Conservation (phyloP, 1,140 invertebrate genomes). For the Platorchestia sp. region DNA sequence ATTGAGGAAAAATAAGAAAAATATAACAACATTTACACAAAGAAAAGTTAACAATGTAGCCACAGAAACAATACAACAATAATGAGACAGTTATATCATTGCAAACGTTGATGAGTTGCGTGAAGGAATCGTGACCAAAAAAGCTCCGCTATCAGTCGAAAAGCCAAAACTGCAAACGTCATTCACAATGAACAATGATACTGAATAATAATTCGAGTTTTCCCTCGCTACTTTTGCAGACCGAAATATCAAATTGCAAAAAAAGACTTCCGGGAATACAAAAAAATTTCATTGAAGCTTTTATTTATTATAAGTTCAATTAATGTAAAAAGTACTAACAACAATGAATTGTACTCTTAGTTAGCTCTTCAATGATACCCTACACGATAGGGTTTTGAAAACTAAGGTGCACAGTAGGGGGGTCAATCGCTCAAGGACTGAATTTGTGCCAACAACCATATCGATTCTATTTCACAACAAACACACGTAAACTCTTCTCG, state of each 20-base stretch:
- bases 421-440: slow-evolving; percentile 68
- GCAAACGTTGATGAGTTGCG: slow-evolving; percentile 15
- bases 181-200: background rate
- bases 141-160: slow-evolving; percentile 24
- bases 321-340: background rate
- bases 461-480: slow-evolving; percentile 69
- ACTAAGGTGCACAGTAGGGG: slow-evolving; percentile 63
- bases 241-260: background rate
- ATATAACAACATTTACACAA: background rate
- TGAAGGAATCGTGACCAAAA: slow-evolving; percentile 53
- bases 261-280: slow-evolving; percentile 37
- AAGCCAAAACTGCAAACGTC: slow-evolving; percentile 38
- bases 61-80: background rate
- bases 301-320: background rate
- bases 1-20: background rate
- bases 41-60: background rate
- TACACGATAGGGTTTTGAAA: slow-evolving; percentile 63
- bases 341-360: slow-evolving; percentile 55
- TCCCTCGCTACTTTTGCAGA: background rate
- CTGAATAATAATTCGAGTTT: background rate
- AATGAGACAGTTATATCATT: background rate
- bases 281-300: background rate
- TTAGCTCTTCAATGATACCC: slow-evolving; percentile 67
- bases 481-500: slow-evolving; percentile 65
- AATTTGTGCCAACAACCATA: slow-evolving; percentile 68